Conservation (phyloP, 1,140 invertebrate species). For the Bombus consobrinus region DNA sequence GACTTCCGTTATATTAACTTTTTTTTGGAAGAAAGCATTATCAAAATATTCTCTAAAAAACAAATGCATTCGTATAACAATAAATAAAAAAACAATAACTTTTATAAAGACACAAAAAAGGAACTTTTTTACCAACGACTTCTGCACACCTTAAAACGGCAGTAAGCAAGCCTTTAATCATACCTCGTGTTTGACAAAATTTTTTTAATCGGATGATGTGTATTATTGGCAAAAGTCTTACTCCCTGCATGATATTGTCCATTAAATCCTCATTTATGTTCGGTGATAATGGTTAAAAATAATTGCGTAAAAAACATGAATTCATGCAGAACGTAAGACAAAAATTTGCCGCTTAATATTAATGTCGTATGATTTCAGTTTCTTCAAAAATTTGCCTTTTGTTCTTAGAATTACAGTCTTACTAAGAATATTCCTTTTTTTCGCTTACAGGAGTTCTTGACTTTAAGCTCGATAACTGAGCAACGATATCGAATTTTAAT, state of each 20-base stretch:
- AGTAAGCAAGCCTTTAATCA: constrained; percentile 67
- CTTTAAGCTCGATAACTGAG: constrained; percentile 67
- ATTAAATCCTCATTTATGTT: constrained; percentile 40
- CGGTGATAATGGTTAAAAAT: constrained; percentile 45
- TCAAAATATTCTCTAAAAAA: constrained; percentile 38
- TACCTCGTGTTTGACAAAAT: constrained; percentile 28
- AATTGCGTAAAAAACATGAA: constrained; percentile 58
- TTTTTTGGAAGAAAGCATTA: constrained; percentile 40
- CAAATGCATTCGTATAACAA: constrained; percentile 28
- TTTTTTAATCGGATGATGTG: constrained; percentile 42
- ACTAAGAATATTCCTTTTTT: constrained; percentile 64
- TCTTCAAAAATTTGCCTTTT: constrained; percentile 38
- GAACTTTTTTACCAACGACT: constrained; percentile 64
- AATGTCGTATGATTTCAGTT: constrained; percentile 36
- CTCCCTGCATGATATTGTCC: constrained; percentile 53
- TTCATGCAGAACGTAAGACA: constrained; percentile 47
- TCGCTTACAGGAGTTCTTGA: constrained; percentile 61
- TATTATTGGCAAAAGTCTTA: constrained; percentile 44
- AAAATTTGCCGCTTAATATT: constrained; percentile 23
- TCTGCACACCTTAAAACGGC: constrained; percentile 73
- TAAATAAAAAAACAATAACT: constrained; percentile 40
- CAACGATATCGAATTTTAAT: constrained; percentile 45
- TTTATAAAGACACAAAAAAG: constrained; percentile 54
- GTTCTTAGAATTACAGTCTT: constrained; percentile 68
- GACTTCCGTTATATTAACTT: not conserved